Evolutionary conservation across 2,113 vertebrate species (phyloP).

Genomic region (Pleuronectes platessa): DNA sequence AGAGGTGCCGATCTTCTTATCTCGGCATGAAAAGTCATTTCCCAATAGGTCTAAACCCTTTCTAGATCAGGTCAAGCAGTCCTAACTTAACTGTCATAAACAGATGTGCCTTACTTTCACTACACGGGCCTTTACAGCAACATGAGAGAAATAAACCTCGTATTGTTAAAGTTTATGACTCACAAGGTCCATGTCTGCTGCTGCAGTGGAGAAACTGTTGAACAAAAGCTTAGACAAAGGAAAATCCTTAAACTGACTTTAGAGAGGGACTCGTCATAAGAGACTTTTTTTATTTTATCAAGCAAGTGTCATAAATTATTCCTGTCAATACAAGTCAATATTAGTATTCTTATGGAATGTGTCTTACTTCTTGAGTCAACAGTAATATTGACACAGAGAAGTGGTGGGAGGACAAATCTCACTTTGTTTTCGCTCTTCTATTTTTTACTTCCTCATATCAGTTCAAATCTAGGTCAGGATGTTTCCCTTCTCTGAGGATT

Average conservation of each 20-base stretch:
- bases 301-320: too few species aligned
- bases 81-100: not conserved
- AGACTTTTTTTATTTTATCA: too few species aligned
- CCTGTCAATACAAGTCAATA: not conserved
- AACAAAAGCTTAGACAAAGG: not conserved
- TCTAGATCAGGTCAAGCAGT: not conserved
- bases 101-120: not conserved
- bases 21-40: not conserved
- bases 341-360: conserved; percentile 10
- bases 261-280: too few species aligned
- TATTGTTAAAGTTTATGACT: not conserved
- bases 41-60: too few species aligned
- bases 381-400: not conserved
- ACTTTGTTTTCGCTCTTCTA: too few species aligned
- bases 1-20: too few species aligned
- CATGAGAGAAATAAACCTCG: not conserved
- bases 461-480: not conserved
- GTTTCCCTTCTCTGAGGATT: not conserved
- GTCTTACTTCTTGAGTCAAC: not conserved
- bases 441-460: conserved; percentile 36
- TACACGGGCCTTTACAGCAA: not conserved
- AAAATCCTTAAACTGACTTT: not conserved
- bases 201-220: not conserved
- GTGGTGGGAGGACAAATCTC: not conserved
- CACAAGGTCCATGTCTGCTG: not conserved